Percentiles rank a stretch among this genome's conserved stretches.
Conservation (phyloP, 2,797 vertebrate species). For the Eulemur rubriventer region DNA sequence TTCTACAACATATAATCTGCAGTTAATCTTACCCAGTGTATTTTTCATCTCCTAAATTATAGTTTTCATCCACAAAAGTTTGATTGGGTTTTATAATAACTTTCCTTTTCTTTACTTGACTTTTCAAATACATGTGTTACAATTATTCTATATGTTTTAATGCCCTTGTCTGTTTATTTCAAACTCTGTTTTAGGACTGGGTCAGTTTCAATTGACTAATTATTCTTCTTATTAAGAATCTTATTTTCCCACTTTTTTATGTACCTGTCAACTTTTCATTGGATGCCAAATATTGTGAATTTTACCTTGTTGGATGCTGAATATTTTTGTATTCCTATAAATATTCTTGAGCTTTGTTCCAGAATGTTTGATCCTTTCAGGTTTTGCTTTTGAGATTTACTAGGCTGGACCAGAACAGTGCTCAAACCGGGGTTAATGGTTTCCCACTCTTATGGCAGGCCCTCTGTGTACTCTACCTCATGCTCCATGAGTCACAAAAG, state of each 20-base stretch:
- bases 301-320: neutral
- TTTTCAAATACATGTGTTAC: neutral
- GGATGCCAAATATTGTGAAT: neutral
- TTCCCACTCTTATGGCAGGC: neutral
- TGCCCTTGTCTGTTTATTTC: neutral
- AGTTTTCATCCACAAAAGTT: neutral
- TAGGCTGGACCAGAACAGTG: neutral
- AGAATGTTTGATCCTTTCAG: neutral
- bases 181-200: neutral
- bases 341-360: slow-evolving; percentile 12
- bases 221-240: neutral
- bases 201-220: neutral
- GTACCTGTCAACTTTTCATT: neutral
- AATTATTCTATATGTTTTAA: neutral
- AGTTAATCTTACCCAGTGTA: neutral
- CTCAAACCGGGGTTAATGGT: neutral
- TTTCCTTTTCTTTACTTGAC: neutral
- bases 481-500: neutral
- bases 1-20: neutral
- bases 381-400: neutral
- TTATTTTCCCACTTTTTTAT: neutral
- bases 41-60: neutral
- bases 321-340: neutral
- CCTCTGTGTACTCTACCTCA: neutral
- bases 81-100: neutral